Percentiles rank a stretch among this genome's conserved stretches.
Evolutionary conservation across 2,113 vertebrate species (phyloP).

Genomic region (Sus scrofa): T2T-Sscrofa CM000815.6:104749001-104749500

Average conservation of each 20-base stretch:
- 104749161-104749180: no score
- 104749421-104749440: not conserved
- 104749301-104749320: not conserved
- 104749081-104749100: no score
- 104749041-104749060: no score
- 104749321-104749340: not conserved
- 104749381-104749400: not conserved
- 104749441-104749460: not conserved
- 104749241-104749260: not conserved
- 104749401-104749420: not conserved
- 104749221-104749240: no score
- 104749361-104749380: not conserved
- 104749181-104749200: no score
- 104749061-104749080: no score
- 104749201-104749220: no score
- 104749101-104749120: no score
- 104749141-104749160: no score
- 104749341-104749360: slow-evolving; percentile 2
- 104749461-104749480: not conserved
- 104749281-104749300: not conserved
- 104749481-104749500: not conserved
- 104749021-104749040: no score
- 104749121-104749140: no score
- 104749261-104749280: not conserved
- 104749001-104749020: no score